Percentiles rank a stretch among this genome's conserved stretches.
Evolutionary conservation across 2,113 vertebrate genomes (phyloP).

Genomic region (Rallus limicola): DNA sequence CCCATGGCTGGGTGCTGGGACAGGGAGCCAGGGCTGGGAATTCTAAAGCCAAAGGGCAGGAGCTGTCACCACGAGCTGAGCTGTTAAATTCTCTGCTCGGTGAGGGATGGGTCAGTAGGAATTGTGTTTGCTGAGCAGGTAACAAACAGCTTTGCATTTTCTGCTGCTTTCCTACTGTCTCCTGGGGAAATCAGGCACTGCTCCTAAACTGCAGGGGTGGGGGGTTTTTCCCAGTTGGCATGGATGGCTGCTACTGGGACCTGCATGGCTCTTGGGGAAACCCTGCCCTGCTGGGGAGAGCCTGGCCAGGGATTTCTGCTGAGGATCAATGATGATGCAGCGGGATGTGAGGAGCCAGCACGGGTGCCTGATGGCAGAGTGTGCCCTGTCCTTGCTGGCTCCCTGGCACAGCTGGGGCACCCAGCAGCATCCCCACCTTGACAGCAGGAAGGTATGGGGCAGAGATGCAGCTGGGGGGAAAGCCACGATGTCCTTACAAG

Average conservation of each 20-base stretch:
- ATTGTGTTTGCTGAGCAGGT: slow-evolving; percentile 22
- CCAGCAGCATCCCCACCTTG: fast-evolving
- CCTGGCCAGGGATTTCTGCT: not conserved
- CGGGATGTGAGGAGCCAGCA: not conserved
- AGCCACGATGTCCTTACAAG: fast-evolving
- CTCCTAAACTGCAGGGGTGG: not conserved
- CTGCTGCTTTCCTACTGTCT: slow-evolving; percentile 5
- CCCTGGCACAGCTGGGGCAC: not conserved
- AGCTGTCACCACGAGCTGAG: fast-evolving
- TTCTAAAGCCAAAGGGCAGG: not conserved
- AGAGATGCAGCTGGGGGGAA: not conserved
- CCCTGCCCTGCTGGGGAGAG: not conserved
- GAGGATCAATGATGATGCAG: not conserved
- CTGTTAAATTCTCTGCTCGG: not conserved
- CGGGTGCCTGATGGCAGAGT: not conserved
- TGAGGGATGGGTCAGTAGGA: slow-evolving; percentile 29
- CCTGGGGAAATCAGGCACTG: not conserved
- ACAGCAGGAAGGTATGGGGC: not conserved
- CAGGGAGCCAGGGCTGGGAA: not conserved
- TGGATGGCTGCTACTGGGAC: not conserved
- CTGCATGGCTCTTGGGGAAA: not conserved
- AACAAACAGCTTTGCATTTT: slow-evolving; percentile 26
- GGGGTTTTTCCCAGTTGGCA: not conserved
- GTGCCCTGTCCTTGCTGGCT: not conserved
- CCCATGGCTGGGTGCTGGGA: not conserved